Percentiles rank a stretch among this genome's conserved stretches.
Conservation (phyloP, 2,888 invertebrate genomes). For the Ormyrus rosae region DNA sequence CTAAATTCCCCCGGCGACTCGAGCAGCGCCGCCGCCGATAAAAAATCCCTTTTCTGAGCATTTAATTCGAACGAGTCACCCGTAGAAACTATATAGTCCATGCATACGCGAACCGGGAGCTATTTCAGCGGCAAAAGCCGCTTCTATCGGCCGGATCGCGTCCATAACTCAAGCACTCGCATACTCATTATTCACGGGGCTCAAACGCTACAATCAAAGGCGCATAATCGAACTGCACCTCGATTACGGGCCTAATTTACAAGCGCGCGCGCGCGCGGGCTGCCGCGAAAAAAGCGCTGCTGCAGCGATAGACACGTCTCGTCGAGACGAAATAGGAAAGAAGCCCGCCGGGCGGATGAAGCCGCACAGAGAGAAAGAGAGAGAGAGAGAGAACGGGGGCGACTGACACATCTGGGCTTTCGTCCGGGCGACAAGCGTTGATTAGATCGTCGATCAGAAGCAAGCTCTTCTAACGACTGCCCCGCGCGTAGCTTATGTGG, state of each 20-base stretch:
- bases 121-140: too few relatives aligned
- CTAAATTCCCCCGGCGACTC: too few relatives aligned
- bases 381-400: neutral
- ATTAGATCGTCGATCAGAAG: constrained; percentile 53
- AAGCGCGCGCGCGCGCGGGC: neutral
- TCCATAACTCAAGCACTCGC: too few relatives aligned
- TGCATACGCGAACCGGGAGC: too few relatives aligned
- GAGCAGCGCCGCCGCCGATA: too few relatives aligned
- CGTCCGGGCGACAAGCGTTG: constrained; percentile 45
- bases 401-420: constrained; percentile 14
- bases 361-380: constrained; percentile 2
- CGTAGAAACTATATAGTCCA: too few relatives aligned
- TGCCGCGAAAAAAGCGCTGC: neutral
- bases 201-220: too few relatives aligned
- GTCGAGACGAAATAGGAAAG: constrained; percentile 16
- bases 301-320: neutral
- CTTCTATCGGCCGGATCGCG: too few relatives aligned
- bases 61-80: too few relatives aligned
- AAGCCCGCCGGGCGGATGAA: constrained; percentile 23
- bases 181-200: too few relatives aligned
- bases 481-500: neutral
- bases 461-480: constrained; percentile 48
- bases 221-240: neutral
- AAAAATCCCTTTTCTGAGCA: too few relatives aligned
- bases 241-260: neutral